Conservation (phyloP, 2,888 invertebrate species). For the Papilio demoleus region DNA sequence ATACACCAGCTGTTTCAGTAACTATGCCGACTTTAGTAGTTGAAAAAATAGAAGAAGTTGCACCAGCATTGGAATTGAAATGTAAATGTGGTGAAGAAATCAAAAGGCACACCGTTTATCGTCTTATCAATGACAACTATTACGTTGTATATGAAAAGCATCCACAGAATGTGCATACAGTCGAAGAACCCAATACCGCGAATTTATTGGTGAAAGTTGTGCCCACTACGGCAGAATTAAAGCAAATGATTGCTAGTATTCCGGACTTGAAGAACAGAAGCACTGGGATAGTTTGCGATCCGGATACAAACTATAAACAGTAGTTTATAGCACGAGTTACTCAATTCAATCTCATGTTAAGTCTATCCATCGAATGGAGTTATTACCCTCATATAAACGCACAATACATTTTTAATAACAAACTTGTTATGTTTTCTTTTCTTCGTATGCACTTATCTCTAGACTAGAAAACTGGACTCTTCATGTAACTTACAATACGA, state of each 20-base stretch:
- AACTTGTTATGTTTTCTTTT: too few species aligned
- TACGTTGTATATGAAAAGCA: constrained; percentile 29
- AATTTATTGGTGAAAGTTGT: constrained; percentile 28
- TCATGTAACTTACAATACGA: too few species aligned
- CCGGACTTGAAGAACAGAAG: constrained; percentile 35
- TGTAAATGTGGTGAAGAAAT: constrained; percentile 25
- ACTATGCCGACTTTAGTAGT: constrained; percentile 27
- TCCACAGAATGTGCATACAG: constrained; percentile 17
- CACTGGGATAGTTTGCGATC: constrained; percentile 29
- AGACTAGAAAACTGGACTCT: too few species aligned
- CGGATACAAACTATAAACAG: constrained; percentile 18
- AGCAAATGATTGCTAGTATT: constrained; percentile 20
- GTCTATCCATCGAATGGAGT: too few species aligned
- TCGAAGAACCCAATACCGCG: constrained; percentile 31
- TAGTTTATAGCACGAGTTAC: neutral
- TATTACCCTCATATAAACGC: too few species aligned
- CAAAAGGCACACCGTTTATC: constrained; percentile 18
- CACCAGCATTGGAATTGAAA: constrained; percentile 25
- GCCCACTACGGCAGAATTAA: constrained; percentile 10
- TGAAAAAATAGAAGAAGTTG: constrained; percentile 28
- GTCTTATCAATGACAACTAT: constrained; percentile 31
- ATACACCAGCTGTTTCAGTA: constrained; percentile 22
- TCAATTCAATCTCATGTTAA: too few species aligned
- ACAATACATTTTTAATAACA: too few species aligned
- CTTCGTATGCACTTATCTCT: too few species aligned